A percentile compares a stretch with the other conserved stretches of the same genome.
Conservation (phyloP, 92 coral and sea anemone genomes). For the Phenganax subtilis region DNA sequence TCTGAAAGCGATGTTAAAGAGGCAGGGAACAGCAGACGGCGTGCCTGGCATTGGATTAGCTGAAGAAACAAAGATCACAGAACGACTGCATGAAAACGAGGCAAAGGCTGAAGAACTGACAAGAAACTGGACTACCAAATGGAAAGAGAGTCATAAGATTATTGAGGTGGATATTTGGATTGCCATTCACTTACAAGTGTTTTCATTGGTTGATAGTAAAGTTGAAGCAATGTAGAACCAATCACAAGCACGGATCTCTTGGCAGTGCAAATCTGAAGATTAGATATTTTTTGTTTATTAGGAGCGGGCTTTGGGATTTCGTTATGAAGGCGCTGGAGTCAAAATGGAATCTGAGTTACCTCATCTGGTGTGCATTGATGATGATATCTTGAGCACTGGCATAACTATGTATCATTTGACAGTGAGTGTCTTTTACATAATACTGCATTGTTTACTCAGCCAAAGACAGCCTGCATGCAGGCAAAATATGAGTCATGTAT, state of each 20-base stretch:
- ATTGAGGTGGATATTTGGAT: conserved; percentile 61
- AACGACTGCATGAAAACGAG: conserved; percentile 82
- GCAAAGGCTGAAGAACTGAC: conserved; percentile 92
- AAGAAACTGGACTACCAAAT: conserved; percentile 97
- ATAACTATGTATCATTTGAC: conserved; percentile 85
- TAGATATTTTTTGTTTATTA: conserved; percentile 7
- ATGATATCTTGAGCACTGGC: conserved; percentile 93
- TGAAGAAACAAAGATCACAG: conserved; percentile 77
- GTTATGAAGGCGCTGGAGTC: conserved; percentile 94
- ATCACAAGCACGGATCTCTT: too few relatives aligned
- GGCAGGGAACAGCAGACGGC: conserved; percentile 54
- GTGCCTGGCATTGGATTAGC: conserved; percentile 67
- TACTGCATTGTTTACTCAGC: not conserved
- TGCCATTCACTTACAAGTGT: too few relatives aligned
- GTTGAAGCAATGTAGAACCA: too few relatives aligned
- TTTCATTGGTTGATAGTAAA: not conserved
- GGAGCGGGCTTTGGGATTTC: conserved; percentile 96
- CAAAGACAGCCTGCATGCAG: not conserved
- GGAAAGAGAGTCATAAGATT: conserved; percentile 97
- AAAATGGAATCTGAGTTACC: conserved; percentile 98
- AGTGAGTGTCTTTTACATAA: conserved; percentile 44
- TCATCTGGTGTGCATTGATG: conserved; percentile 92
- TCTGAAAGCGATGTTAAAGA: conserved; percentile 67
- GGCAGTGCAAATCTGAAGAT: not conserved
- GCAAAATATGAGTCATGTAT: not conserved